These are phyloP conservation scores for Antennarius striatus DNA, from an alignment of 2,113 vertebrate genomes.

Conservation along the genomic window DNA sequence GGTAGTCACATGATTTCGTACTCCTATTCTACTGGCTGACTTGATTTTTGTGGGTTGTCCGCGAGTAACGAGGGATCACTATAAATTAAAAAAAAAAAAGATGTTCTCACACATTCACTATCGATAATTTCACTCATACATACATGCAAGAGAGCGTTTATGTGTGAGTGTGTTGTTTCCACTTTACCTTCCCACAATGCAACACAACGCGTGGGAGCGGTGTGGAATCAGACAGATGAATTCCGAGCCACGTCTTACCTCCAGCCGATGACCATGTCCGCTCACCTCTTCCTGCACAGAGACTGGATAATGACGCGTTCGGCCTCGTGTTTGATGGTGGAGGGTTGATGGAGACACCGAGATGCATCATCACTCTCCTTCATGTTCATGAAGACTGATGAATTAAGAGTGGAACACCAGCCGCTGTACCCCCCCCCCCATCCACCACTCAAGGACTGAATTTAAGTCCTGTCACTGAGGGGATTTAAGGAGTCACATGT, in stretches of 20 bases:
- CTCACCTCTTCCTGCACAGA: background rate
- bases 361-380: conserved; percentile 27
- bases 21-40: too few species aligned
- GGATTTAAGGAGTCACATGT: conserved; percentile 8
- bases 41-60: too few species aligned
- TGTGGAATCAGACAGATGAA: conserved; percentile 19
- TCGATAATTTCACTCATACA: too few species aligned
- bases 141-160: background rate
- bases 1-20: too few species aligned
- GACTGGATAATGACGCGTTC: conserved; percentile 12
- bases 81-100: too few species aligned
- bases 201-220: conserved; percentile 6
- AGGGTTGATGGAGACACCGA: conserved; percentile 17
- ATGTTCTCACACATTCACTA: too few species aligned
- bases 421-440: conserved; percentile 3
- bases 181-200: background rate
- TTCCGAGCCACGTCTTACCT: conserved; percentile 20
- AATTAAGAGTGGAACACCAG: conserved; percentile 32
- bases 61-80: too few species aligned
- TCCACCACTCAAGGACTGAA: conserved; percentile 29
- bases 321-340: conserved; percentile 18
- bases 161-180: background rate
- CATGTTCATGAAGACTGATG: conserved; percentile 24
- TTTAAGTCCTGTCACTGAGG: conserved; percentile 1
- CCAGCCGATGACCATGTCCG: conserved; percentile 7